Evolutionary conservation across 1,140 invertebrate genomes (phyloP).

Genomic region (Oryctes rhinoceros): DNA sequence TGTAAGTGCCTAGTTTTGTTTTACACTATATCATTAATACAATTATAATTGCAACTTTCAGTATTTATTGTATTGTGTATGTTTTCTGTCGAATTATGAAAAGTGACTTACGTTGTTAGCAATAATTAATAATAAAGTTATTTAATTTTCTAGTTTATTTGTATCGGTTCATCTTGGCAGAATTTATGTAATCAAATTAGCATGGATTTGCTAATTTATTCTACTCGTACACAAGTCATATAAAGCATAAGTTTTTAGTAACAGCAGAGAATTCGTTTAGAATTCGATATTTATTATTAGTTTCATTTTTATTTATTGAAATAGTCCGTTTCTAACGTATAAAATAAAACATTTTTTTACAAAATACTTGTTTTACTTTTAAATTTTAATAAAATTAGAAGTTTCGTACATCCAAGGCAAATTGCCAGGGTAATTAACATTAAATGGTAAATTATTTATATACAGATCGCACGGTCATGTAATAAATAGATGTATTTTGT

Average conservation of each 20-base stretch:
- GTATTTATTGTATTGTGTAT: conserved; percentile 43
- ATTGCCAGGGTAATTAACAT: too few relatives aligned
- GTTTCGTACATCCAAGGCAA: too few relatives aligned
- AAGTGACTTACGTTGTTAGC: conserved; percentile 37
- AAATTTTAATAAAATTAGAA: background rate
- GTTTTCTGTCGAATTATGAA: conserved; percentile 11
- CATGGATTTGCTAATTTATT: background rate
- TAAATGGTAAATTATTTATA: background rate
- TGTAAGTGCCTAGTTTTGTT: conserved; percentile 47
- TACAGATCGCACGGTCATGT: too few relatives aligned
- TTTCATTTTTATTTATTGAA: background rate
- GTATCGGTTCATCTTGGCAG: background rate
- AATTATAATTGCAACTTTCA: conserved; percentile 35
- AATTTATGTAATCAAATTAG: conserved; percentile 21
- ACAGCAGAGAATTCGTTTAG: background rate
- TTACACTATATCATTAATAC: conserved; percentile 21
- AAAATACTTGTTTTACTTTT: background rate
- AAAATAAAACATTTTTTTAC: background rate
- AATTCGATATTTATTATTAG: background rate
- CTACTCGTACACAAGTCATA: background rate
- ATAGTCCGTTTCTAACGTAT: background rate
- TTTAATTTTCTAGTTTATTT: conserved; percentile 29
- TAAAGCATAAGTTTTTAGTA: background rate
- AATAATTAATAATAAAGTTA: conserved; percentile 41
- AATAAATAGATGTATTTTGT: too few relatives aligned